Percentiles rank a stretch among this genome's conserved stretches.
phyloP scores from a whole-genome alignment of 2,113 vertebrate genomes.

The Bujurquina vittata region DNA sequence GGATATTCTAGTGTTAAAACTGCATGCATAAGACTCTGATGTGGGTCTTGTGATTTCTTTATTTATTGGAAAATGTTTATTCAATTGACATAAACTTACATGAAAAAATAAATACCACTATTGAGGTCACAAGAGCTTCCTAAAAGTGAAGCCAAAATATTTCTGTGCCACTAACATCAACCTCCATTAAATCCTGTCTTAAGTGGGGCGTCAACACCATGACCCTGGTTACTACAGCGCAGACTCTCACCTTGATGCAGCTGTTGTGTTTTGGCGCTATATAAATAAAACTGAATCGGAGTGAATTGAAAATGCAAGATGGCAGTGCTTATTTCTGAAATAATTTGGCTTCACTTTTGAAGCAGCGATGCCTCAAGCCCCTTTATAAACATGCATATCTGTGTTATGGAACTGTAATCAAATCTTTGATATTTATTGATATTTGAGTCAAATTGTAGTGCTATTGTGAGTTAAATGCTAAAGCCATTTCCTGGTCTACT shows the following conservation, averaged over 20 bases:
- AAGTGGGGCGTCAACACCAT: background rate
- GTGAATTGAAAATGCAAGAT: background rate
- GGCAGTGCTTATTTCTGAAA: background rate
- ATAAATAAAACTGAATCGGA: no score
- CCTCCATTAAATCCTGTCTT: background rate
- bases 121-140: background rate
- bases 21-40: background rate
- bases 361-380: background rate
- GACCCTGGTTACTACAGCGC: background rate
- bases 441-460: background rate
- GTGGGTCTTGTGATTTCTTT: background rate
- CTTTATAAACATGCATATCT: background rate
- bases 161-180: background rate
- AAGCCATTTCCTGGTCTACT: background rate
- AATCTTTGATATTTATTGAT: background rate
- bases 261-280: no score
- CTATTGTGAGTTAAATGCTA: background rate
- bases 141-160: background rate
- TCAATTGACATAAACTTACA: background rate
- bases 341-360: background rate
- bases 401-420: background rate
- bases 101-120: background rate
- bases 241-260: no score
- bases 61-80: background rate
- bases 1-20: background rate